Conservation (phyloP, 2,888 invertebrate genomes). For the Thymelicus acteon region DNA sequence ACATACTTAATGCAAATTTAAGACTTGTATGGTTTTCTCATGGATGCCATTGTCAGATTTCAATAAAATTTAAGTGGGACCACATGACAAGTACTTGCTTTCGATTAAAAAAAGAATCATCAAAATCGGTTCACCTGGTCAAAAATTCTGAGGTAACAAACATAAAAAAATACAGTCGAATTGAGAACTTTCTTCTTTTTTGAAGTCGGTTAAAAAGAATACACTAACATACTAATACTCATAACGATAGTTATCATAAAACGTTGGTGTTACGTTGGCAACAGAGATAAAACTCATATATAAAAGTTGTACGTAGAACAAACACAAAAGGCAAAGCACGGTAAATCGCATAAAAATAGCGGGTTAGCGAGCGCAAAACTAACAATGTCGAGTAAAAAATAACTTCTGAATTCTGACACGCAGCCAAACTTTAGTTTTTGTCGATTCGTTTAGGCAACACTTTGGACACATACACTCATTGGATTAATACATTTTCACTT, state of each 20-base stretch:
- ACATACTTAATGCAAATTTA: too few relatives aligned
- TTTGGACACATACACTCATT: neutral
- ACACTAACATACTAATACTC: neutral
- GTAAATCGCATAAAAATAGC: slow-evolving; percentile 3
- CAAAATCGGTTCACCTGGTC: too few relatives aligned
- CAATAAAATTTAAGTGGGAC: too few relatives aligned
- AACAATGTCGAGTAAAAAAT: slow-evolving; percentile 6
- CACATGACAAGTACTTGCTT: too few relatives aligned
- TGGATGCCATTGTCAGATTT: too few relatives aligned
- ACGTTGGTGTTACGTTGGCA: neutral
- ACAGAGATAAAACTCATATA: neutral
- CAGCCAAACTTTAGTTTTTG: slow-evolving; percentile 16
- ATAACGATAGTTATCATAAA: neutral
- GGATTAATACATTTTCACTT: neutral
- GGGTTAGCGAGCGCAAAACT: slow-evolving; percentile 2
- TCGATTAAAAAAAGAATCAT: too few relatives aligned
- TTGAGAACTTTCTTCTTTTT: too few relatives aligned
- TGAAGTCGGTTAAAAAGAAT: too few relatives aligned
- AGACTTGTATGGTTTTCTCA: too few relatives aligned
- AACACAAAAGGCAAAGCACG: neutral
- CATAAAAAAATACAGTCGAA: too few relatives aligned
- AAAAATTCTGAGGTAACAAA: too few relatives aligned
- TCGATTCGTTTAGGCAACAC: neutral
- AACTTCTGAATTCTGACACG: slow-evolving; percentile 2
- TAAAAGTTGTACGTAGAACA: neutral